Evolutionary conservation across 2,888 invertebrate genomes (phyloP), one percentile per base, ranked within the genome.

Genomic region (Taphrorychus bicolor): DNA sequence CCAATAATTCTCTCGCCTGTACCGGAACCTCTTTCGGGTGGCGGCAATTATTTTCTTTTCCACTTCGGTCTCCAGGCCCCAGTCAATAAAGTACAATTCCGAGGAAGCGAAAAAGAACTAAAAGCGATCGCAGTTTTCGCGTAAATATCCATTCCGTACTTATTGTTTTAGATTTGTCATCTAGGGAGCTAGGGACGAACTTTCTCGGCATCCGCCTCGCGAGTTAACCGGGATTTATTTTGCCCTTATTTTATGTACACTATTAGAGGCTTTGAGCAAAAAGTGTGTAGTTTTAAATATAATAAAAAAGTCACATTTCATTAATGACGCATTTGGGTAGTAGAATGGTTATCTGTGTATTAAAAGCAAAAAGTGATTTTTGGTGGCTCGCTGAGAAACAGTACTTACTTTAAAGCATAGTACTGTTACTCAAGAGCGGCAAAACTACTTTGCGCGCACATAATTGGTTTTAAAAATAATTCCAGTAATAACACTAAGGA

Each of bases 181-280:
- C 76, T n/a, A n/a, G n/a, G 42, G n/a, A 65, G 69, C 76, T 64
- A 66, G 59, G 42, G 23, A 65, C 68, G 71, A 74, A 73, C 70
- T 75, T 75, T 73, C 70, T 72, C 74, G 65, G 72, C 72, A 72
- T 74, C 70, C 40, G 42, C 52, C 24, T 17, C 24, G 59, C 45
- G 16, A 62, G 48, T 76, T 81, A 82, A 82, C 79, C 75, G 75
- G 77, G 77, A 82, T 82, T 81, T 82, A 82, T 81, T 77, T 75
- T 75, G 73, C 76, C 73, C 76, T 77, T 77, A 75, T 79, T 79
- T 79, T 81, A 80, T n/a, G n/a, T n/a, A n/a, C n/a, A n/a, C n/a
- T n/a, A n/a, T n/a, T n/a, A n/a, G n/a, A n/a, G n/a, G n/a, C n/a
- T n/a, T n/a, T n/a, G n/a, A n/a, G n/a, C n/a, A n/a, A n/a, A n/a